Conservation (phyloP, 2,113 vertebrate species). For the Bos taurus region ARS-UCD2.0 NC_037347.1:3959001-3959500, state of each 20-base stretch:
- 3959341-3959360: not conserved
- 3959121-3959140: not conserved
- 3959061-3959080: not conserved
- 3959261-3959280: not conserved
- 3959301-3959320: not conserved
- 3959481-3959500: not conserved
- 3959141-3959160: not conserved
- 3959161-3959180: not conserved
- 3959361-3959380: not conserved
- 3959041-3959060: accelerated
- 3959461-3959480: not conserved
- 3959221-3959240: not conserved
- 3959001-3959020: not conserved
- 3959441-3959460: not conserved
- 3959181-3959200: not conserved
- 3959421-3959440: not conserved
- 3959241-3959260: not conserved
- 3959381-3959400: not conserved
- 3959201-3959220: not conserved
- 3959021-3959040: not conserved
- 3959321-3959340: not conserved
- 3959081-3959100: not conserved
- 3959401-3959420: not conserved
- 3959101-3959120: not conserved
- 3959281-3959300: not conserved